Percentiles rank a stretch among this genome's conserved stretches.
Conservation (phyloP, 2,113 vertebrate species). For the Pomatorhinus ruficollis region DNA sequence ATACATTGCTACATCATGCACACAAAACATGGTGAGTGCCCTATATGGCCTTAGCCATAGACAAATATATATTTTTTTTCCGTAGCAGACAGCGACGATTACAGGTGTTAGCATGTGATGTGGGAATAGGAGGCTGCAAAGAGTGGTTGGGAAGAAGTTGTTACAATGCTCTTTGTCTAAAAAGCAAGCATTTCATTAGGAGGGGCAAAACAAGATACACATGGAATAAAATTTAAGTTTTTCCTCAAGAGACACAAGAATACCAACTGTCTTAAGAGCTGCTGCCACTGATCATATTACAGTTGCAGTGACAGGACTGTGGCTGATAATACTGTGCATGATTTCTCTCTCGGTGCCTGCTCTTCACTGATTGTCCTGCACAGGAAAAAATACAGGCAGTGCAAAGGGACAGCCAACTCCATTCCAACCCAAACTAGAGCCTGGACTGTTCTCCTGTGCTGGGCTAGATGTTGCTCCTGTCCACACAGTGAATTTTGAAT, state of each 20-base stretch:
- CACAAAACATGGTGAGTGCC: background rate
- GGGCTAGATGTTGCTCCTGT: background rate
- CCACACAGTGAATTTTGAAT: background rate
- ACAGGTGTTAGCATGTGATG: rapidly evolving
- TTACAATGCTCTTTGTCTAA: background rate
- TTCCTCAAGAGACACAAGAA: background rate
- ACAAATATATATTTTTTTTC: background rate
- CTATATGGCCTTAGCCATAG: background rate
- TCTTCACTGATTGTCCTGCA: background rate
- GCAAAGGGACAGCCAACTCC: background rate
- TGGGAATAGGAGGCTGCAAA: background rate
- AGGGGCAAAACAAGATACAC: background rate
- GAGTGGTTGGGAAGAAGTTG: background rate
- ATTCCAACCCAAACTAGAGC: background rate
- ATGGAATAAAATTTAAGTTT: background rate
- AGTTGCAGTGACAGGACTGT: background rate
- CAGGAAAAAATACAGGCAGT: background rate
- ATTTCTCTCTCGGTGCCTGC: background rate
- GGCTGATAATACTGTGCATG: background rate
- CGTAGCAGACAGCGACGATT: background rate
- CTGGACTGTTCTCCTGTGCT: background rate
- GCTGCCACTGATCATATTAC: background rate
- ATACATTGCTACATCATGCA: background rate
- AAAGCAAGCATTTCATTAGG: background rate
- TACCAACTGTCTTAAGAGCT: background rate